Conservation (phyloP, 1,140 invertebrate species). For the Meloidogyne floridensis region DNA sequence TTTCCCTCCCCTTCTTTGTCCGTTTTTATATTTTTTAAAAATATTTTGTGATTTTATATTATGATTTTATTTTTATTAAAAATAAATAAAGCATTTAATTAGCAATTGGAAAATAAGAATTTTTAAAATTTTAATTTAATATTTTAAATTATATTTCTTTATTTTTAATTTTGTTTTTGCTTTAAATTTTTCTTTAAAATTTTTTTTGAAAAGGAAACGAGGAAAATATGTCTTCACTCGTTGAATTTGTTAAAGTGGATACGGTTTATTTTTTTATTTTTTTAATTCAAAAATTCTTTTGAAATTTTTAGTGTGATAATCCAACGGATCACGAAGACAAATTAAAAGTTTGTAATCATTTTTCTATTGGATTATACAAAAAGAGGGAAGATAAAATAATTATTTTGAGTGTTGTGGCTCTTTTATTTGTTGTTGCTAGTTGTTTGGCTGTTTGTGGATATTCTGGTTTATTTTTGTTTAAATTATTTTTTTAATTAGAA, state of each 20-base stretch:
- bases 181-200: background rate
- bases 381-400: background rate
- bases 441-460: background rate
- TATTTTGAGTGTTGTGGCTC: background rate
- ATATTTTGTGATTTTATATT: too few relatives aligned
- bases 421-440: background rate
- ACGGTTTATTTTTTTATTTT: background rate
- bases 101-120: too few relatives aligned
- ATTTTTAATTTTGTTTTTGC: background rate
- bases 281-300: background rate
- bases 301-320: background rate
- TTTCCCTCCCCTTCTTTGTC: too few relatives aligned
- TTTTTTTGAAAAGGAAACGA: background rate
- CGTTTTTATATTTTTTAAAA: too few relatives aligned
- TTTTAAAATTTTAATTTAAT: background rate
- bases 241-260: background rate
- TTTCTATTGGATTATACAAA: background rate
- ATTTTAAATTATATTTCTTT: background rate
- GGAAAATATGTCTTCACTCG: background rate
- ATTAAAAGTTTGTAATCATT: constrained; percentile 7
- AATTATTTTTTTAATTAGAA: background rate
- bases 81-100: too few relatives aligned
- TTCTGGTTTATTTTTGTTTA: background rate
- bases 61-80: too few relatives aligned
- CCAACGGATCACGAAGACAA: background rate